Percentiles rank a stretch among this genome's conserved stretches.
Evolutionary conservation across 2,113 vertebrate genomes (phyloP).

Genomic region (Tachuris rubrigastra): DNA sequence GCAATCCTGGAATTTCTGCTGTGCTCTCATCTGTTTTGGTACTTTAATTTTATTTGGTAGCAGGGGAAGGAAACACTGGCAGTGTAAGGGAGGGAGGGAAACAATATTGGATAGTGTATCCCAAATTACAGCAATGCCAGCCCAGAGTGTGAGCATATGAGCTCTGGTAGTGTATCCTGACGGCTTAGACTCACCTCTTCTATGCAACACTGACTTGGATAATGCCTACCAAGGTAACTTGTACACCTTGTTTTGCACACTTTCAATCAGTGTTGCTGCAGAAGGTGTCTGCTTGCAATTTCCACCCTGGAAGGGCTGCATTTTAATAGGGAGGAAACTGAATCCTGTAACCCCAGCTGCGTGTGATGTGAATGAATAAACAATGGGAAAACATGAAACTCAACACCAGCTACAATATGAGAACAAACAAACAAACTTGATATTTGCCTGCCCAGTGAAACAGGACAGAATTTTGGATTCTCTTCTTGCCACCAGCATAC

Average conservation of each 20-base stretch:
- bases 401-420: background rate
- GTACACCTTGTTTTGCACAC: background rate
- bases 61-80: background rate
- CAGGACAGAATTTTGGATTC: background rate
- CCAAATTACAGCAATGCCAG: background rate
- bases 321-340: background rate
- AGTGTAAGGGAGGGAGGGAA: background rate
- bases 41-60: background rate
- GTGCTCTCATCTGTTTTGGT: background rate
- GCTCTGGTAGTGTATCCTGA: background rate
- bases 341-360: background rate
- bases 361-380: constrained; percentile 3
- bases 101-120: background rate
- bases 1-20: background rate
- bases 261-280: background rate
- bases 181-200: background rate
- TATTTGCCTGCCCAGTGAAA: background rate
- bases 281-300: background rate
- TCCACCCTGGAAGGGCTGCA: background rate
- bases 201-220: background rate
- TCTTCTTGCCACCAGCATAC: background rate
- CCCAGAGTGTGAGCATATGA: background rate
- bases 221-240: background rate
- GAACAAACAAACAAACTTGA: background rate
- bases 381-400: background rate